Conservation (phyloP, 2,888 invertebrate species). For the Aradus depressus region DNA sequence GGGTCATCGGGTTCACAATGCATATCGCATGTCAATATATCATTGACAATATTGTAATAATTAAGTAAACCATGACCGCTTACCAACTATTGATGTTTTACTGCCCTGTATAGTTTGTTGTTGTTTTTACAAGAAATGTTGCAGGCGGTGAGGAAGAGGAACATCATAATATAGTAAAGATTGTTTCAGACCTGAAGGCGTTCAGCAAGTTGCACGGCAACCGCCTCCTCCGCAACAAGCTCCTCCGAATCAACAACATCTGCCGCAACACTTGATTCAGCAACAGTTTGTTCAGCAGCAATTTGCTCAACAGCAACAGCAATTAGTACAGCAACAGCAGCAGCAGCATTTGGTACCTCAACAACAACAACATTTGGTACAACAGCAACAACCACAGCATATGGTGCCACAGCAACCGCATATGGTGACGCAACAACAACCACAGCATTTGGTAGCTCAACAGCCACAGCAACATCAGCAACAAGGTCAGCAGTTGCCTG, state of each 20-base stretch:
- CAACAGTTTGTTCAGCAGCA: neutral
- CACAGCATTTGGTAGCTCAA: neutral
- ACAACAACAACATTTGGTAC: neutral
- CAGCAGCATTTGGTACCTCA: neutral
- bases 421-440: neutral
- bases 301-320: slow-evolving; percentile 3
- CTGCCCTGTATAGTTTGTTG: neutral
- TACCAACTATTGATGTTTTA: neutral
- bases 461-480: slow-evolving; percentile 9
- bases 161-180: neutral
- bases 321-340: slow-evolving; percentile 10
- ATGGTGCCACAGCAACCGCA: neutral
- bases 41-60: neutral
- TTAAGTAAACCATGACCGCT: neutral
- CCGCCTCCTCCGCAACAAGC: slow-evolving; percentile 1
- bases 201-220: neutral
- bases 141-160: neutral
- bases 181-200: slow-evolving; percentile 8
- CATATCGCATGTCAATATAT: neutral
- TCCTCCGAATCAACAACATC: slow-evolving; percentile 7
- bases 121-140: neutral
- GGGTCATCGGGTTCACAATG: too few relatives aligned
- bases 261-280: neutral
- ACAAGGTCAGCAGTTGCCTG: slow-evolving; percentile 8
- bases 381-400: slow-evolving; percentile 5